phyloP scores from a whole-genome alignment of 2,888 invertebrate genomes.

The Lamellibrachia satsuma region DNA sequence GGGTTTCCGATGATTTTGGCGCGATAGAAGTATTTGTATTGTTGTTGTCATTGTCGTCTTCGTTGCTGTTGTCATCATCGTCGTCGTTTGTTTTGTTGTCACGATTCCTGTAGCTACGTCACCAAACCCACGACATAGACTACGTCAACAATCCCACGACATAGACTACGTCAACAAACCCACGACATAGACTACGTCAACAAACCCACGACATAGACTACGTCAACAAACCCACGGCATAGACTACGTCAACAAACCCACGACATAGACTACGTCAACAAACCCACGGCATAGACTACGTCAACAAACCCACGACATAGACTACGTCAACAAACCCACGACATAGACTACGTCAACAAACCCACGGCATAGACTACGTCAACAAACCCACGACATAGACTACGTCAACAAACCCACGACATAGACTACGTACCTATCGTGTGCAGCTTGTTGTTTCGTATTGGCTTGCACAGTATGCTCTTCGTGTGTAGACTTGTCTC shows the following conservation, averaged over 20 bases:
- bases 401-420: background rate
- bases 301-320: too few species aligned
- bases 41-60: background rate
- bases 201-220: constrained; percentile 14
- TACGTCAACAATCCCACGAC: constrained; percentile 40
- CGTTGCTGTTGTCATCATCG: background rate
- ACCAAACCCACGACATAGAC: background rate
- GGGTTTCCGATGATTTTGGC: too few species aligned
- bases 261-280: background rate
- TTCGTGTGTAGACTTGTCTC: constrained; percentile 20
- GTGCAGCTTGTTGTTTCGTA: constrained; percentile 67
- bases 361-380: too few species aligned
- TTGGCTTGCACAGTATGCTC: constrained; percentile 69
- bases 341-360: too few species aligned
- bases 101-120: background rate
- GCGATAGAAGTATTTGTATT: background rate
- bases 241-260: constrained; percentile 39
- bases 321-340: too few species aligned
- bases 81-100: background rate
- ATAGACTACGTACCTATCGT: constrained; percentile 66
- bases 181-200: constrained; percentile 41
- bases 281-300: too few species aligned
- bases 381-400: too few species aligned
- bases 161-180: constrained; percentile 39
- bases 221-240: constrained; percentile 38